Base-by-base conservation (phyloP, 2,888 invertebrate species). In the Napeogenes inachia region DNA sequence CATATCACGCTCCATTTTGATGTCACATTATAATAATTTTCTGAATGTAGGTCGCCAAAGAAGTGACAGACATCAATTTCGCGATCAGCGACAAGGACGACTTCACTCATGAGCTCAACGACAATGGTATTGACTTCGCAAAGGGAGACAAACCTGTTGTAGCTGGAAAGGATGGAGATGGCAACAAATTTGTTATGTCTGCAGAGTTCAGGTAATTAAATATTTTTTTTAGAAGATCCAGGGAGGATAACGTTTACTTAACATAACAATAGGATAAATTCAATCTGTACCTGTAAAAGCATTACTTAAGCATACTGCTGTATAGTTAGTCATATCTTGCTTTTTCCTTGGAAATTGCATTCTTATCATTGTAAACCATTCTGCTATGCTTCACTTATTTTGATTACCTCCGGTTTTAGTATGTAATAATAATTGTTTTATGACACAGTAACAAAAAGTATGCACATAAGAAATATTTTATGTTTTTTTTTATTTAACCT, bases 71-170 rank as follows among this genome's bases (percentile, higher is more conserved):
- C 55, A 92, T 95, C 47, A 94, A 91, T 71, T 99, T 99, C 90
- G 98, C 98, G 2, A 92, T 99, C 70, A 95, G 98, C 84, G 94
- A 96, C 81, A 97, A 96, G 82, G 97, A 97, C 75, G 98, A 98
- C 74, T 99, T 99, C 93, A 95, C 95, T 64, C 95, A 97, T 73
- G 99, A 99, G 84, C 89, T 99, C 72, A 96, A 96, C 74, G 99
- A 99, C 84, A 98, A 94, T 84, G 99, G 99, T 62, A 93, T 98
- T 66, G 96, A 96, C 77, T 97, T 94, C 80, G 94, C 94, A 50
- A 93, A 94, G 10, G 94, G 94, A 13, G 98, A 98, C 74, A 98
- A 98, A 81, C 99, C 99, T 0, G 92, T 96, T 32, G 93, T 98
- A 46, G 93, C 97, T 63, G 98, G 95, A 4, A 93, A 95, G 60